A percentile compares a stretch with the other conserved stretches of the same genome.
phyloP scores from a whole-genome alignment of 1,140 invertebrate species.

The Bombus balteatus region DNA sequence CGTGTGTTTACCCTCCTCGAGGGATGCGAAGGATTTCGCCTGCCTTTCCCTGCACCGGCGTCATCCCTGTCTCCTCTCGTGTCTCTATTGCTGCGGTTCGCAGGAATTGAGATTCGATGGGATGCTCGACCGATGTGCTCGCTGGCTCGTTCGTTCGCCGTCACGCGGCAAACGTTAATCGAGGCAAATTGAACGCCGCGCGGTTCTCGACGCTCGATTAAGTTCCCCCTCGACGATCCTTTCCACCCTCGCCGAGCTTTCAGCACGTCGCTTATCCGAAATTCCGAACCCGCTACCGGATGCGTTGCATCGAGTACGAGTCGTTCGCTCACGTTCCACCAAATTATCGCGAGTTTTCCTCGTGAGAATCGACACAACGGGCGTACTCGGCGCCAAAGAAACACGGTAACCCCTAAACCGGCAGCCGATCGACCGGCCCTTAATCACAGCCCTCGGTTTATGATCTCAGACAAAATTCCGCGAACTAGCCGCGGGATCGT shows the following conservation, averaged over 20 bases:
- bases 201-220: conserved; percentile 67
- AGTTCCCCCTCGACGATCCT: conserved; percentile 53
- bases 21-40: conserved; percentile 17
- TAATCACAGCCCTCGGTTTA: conserved; percentile 71
- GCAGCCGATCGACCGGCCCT: conserved; percentile 30
- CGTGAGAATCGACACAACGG: not conserved
- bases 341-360: not conserved
- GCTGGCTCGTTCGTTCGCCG: conserved; percentile 34
- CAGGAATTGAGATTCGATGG: conserved; percentile 6
- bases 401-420: conserved; percentile 4
- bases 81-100: not conserved
- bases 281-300: not conserved
- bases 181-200: conserved; percentile 68
- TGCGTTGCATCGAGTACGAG: too few species aligned
- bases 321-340: too few species aligned
- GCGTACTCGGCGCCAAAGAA: not conserved
- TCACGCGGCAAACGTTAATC: conserved; percentile 63
- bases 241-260: conserved; percentile 41
- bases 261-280: conserved; percentile 36
- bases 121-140: not conserved
- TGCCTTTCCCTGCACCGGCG: not conserved
- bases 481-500: conserved; percentile 62
- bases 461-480: conserved; percentile 66
- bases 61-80: not conserved
- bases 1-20: not conserved